Base-by-base conservation (phyloP, 2,113 vertebrate species). In the Protomyctophum bolini region DNA sequence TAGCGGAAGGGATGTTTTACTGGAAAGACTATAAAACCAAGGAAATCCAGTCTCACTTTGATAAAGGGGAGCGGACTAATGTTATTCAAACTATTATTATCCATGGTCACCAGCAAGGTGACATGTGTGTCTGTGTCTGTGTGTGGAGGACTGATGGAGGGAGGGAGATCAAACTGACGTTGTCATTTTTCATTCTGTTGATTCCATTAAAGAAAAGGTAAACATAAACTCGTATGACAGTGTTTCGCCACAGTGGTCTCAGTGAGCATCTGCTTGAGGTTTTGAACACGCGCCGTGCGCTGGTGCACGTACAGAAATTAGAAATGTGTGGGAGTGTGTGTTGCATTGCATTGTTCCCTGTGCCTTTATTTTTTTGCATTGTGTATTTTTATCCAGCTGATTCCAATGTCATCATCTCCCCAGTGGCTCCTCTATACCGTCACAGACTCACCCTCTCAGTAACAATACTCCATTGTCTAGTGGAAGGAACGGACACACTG, bases 401-500 rank as follows among this genome's bases (percentile, higher is more conserved):
- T 58, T 79, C 85, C 69, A 80, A 84, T 83, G 82, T 84, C 86
- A 76, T 89, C 82, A 79, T 84, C 63, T 82, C 78, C 73, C 72
- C 47, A 80, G 63, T 87, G 82, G 73, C 75, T 67, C 63, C 14
- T 5, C 49, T 56, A 21, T 21, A 58, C 77, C 67, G 61, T 66
- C 2, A 11, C 73, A 61, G 75, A 67, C 89, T 66, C 80, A 41
- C 77, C 73, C 72, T 52, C 56, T 12, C 62, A 28, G 7, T 68
- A 76, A 89, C 89, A 91, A 91, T 92, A 33, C 61, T 50, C 73
- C 64, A 92, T 88, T 91, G 90, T 92, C 69, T 73, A 47, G 75
- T 5, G 55, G 63, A 84, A 21, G 83, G 77, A 89, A 87, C 77
- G 28, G 29, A 65, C 12, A 70, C 72, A 56, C 15, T n/a, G 66